phyloP scores from a whole-genome alignment of 1,140 invertebrate genomes.

The Diabrotica undecimpunctata region DNA sequence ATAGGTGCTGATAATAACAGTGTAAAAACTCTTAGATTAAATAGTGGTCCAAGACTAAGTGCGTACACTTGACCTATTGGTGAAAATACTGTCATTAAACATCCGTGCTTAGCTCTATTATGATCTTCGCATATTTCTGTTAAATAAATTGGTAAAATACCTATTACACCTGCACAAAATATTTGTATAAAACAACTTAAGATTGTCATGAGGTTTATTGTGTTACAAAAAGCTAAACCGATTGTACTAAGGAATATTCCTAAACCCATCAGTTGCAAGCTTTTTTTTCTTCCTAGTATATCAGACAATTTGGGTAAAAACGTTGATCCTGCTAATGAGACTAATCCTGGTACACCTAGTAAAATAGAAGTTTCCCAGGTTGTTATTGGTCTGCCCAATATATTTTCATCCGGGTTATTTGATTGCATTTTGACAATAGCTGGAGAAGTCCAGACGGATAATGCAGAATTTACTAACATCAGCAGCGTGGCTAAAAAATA shows the following conservation, averaged over 20 bases:
- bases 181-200: conserved; percentile 49
- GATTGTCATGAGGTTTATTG: conserved; percentile 40
- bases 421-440: not conserved
- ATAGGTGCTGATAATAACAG: conserved; percentile 61
- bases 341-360: not conserved
- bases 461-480: not conserved
- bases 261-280: conserved; percentile 43
- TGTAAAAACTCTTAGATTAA: conserved; percentile 61
- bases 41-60: conserved; percentile 57
- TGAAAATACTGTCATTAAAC: conserved; percentile 59
- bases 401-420: not conserved
- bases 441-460: not conserved
- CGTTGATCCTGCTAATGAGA: too few species aligned
- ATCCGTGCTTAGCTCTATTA: conserved; percentile 45
- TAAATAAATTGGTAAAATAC: conserved; percentile 52
- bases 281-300: conserved; percentile 45
- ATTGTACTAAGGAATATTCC: conserved; percentile 47
- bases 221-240: conserved; percentile 45
- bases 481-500: not conserved
- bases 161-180: conserved; percentile 48
- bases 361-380: not conserved
- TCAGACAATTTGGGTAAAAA: not conserved
- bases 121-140: conserved; percentile 50
- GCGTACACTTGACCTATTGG: conserved; percentile 34
- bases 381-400: not conserved